phyloP scores from a whole-genome alignment of 92 coral and sea anemone genomes.

The Galaxea fascicularis region DNA sequence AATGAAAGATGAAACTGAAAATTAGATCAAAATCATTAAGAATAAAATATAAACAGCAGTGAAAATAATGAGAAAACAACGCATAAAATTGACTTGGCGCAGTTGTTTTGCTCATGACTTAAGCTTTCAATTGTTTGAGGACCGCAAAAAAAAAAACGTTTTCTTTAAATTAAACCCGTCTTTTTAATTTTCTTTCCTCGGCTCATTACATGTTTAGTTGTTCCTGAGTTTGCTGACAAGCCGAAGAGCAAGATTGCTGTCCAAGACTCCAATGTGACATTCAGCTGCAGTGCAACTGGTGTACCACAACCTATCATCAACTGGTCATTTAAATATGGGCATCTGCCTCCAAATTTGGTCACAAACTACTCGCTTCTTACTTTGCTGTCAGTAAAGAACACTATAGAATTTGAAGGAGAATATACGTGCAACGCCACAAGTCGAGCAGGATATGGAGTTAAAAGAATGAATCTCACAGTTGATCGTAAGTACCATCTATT shows the following conservation, averaged over 20 bases:
- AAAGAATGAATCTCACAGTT: conserved; percentile 34
- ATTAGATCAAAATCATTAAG: too few species aligned
- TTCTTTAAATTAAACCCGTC: background rate
- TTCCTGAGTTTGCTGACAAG: conserved; percentile 40
- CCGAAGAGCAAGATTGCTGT: conserved; percentile 28
- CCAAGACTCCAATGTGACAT: conserved; percentile 14
- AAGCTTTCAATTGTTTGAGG: too few species aligned
- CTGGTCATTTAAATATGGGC: conserved; percentile 49
- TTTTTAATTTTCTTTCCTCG: background rate
- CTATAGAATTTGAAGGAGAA: conserved; percentile 38
- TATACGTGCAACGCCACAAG: conserved; percentile 62
- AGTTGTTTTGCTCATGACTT: too few species aligned
- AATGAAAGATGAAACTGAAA: too few species aligned
- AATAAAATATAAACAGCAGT: too few species aligned
- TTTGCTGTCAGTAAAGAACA: conserved; percentile 45
- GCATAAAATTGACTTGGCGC: too few species aligned
- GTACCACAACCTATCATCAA: conserved; percentile 48
- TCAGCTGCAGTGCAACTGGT: conserved; percentile 62
- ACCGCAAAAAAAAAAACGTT: background rate
- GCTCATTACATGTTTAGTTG: conserved; percentile 31
- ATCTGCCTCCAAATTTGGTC: background rate
- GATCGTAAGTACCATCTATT: conserved; percentile 32
- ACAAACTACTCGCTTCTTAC: conserved; percentile 21
- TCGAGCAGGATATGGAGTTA: conserved; percentile 36
- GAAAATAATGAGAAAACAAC: too few species aligned